Conservation (phyloP, 2,888 invertebrate genomes). For the Cybosia mesomella region DNA sequence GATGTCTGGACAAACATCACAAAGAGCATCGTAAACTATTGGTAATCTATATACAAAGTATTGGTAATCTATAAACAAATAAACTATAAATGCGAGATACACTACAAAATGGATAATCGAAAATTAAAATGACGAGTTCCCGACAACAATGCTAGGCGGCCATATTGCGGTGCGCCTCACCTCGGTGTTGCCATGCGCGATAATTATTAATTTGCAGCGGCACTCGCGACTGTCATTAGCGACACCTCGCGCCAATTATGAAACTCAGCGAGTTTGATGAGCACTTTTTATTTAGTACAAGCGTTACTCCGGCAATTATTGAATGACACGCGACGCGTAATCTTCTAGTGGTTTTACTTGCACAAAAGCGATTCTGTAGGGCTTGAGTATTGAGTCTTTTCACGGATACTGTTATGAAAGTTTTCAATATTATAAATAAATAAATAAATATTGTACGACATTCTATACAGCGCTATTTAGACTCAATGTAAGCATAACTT, state of each 20-base stretch:
- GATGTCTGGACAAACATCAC: constrained; percentile 41
- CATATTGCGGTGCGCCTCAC: constrained; percentile 75
- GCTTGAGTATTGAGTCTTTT: constrained; percentile 61
- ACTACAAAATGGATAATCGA: constrained; percentile 61
- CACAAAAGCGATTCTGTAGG: constrained; percentile 58
- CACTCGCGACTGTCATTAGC: constrained; percentile 80
- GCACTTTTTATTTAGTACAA: constrained; percentile 84
- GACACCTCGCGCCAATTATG: constrained; percentile 86
- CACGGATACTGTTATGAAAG: constrained; percentile 56
- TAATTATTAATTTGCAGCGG: constrained; percentile 85
- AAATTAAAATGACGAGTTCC: constrained; percentile 69
- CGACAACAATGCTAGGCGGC: constrained; percentile 78
- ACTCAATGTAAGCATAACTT: no score
- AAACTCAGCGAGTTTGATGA: constrained; percentile 81
- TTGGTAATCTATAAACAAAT: no score
- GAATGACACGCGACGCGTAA: constrained; percentile 77
- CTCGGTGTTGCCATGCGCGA: constrained; percentile 84
- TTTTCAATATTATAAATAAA: constrained; percentile 27
- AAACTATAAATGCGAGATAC: constrained; percentile 47
- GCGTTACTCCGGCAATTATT: constrained; percentile 84
- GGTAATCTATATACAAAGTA: no score
- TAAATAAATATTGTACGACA: no score
- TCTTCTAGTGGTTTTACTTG: constrained; percentile 65
- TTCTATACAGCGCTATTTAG: no score
- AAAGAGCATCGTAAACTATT: constrained; percentile 36